phyloP scores from a whole-genome alignment of 1,140 invertebrate species.

The Trissolcus basalis region DNA sequence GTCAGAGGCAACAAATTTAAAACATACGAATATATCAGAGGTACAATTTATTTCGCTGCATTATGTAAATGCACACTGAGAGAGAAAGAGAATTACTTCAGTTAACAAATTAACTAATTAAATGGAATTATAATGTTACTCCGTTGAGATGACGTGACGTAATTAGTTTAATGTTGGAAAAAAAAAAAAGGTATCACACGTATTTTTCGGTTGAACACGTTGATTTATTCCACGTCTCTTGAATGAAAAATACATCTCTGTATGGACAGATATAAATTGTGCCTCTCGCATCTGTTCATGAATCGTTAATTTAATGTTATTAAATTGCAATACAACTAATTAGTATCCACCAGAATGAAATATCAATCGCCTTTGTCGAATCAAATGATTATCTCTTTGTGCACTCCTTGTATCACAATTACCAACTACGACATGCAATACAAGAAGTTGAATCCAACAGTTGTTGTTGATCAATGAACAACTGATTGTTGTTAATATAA shows the following conservation, averaged over 20 bases:
- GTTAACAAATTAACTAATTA: constrained; percentile 44
- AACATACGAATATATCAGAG: constrained; percentile 30
- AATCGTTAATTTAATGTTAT: too few species aligned
- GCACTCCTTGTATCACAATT: too few species aligned
- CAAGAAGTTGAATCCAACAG: too few species aligned
- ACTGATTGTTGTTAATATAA: too few species aligned
- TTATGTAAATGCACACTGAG: constrained; percentile 32
- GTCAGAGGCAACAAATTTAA: constrained; percentile 44
- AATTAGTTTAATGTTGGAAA: constrained; percentile 9
- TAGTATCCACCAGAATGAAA: too few species aligned
- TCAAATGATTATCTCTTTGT: too few species aligned
- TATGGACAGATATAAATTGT: too few species aligned
- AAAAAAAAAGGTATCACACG: background rate
- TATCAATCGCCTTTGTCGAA: too few species aligned
- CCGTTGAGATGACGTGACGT: background rate
- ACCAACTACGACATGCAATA: too few species aligned
- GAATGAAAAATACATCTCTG: background rate
- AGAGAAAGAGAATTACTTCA: constrained; percentile 15
- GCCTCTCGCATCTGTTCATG: too few species aligned
- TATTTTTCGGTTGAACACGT: background rate
- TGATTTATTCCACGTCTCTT: background rate
- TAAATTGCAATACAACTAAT: background rate
- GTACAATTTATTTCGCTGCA: constrained; percentile 36
- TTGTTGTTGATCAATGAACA: too few species aligned
- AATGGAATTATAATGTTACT: constrained; percentile 34